Base-by-base conservation (phyloP, 2,797 vertebrate genomes). In the Bradypodion ventrale region DNA sequence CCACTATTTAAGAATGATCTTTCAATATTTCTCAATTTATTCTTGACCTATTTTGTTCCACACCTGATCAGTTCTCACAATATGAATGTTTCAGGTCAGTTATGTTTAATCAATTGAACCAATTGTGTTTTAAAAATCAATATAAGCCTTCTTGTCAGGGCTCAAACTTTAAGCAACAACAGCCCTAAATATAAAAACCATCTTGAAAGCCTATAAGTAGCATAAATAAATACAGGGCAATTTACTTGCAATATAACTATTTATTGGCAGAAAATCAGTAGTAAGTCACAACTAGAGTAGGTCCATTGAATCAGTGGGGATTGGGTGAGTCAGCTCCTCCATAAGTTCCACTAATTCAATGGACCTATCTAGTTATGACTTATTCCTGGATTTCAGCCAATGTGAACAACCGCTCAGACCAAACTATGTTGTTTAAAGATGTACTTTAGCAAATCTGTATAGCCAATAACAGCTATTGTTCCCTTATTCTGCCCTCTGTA, bases 71-170 rank as follows among this genome's bases (percentile, higher is more conserved):
- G 70, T 63, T 78, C 21, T 68, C 68, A 8, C 83, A 5, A 84
- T 85, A 72, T 16, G 70, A 0, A n/a, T 83, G 35, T 82, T 84
- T 77, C 32, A 76, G 80, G 68, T 4, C 25, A 4, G n/a, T 40
- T 91, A 52, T 29, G 13, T 86, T 62, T 32, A 82, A 4, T 60
- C 62, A 78, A 75, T 78, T 79, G 5, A 49, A 63, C 89, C 83
- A 90, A 80, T 37, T 82, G 44, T 62, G 1, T 1, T 74, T 32
- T 83, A 5, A 3, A 1, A 0, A 0, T 74, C 52, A 85, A 69
- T 69, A 37, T n/a, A 81, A 70, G n/a, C 25, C 85, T 77, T 32
- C 37, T 32, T 44, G 32, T 78, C 40, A 60, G 35, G 29, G 63
- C 0, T n/a, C 8, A 85, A 15, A 84, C 66, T 13, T 1, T 12